phyloP scores from a whole-genome alignment of 2,113 vertebrate genomes.

The Saimiri boliviensis region DNA sequence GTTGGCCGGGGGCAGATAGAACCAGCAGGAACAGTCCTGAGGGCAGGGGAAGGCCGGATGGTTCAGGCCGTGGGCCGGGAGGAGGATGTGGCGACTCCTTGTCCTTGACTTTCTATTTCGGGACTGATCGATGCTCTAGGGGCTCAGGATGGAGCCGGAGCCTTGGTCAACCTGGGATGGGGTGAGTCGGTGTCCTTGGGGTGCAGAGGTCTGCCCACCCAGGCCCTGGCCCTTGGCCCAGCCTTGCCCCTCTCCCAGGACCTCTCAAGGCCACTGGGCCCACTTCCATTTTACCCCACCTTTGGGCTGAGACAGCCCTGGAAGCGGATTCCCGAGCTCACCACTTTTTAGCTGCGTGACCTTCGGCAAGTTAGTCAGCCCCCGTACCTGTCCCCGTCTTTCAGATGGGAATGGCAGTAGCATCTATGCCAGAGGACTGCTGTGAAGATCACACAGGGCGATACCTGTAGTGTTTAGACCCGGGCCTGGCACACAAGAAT shows the following conservation, averaged over 20 bases:
- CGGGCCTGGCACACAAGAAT: neutral
- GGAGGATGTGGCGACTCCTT: neutral
- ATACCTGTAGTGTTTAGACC: neutral
- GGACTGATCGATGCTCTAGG: neutral
- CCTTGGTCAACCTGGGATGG: neutral
- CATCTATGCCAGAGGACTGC: rapidly evolving
- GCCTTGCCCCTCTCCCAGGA: neutral
- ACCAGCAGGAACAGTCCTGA: neutral
- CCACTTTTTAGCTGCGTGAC: neutral
- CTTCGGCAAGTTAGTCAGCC: neutral
- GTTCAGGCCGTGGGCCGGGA: neutral
- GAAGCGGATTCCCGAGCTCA: neutral
- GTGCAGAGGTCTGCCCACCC: neutral
- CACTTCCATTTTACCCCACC: neutral
- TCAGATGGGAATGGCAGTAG: neutral
- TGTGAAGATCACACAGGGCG: neutral
- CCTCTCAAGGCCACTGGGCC: neutral
- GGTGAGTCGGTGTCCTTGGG: neutral
- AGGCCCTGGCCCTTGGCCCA: neutral
- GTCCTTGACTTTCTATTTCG: slow-evolving; percentile 46
- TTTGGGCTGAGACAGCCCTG: neutral
- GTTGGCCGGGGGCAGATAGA: neutral
- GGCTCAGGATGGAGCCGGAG: neutral
- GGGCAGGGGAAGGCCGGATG: neutral
- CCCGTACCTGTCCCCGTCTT: neutral